Evolutionary conservation across 2,797 vertebrate genomes (phyloP).

Genomic region (Rhabdomys pumilio): DNA sequence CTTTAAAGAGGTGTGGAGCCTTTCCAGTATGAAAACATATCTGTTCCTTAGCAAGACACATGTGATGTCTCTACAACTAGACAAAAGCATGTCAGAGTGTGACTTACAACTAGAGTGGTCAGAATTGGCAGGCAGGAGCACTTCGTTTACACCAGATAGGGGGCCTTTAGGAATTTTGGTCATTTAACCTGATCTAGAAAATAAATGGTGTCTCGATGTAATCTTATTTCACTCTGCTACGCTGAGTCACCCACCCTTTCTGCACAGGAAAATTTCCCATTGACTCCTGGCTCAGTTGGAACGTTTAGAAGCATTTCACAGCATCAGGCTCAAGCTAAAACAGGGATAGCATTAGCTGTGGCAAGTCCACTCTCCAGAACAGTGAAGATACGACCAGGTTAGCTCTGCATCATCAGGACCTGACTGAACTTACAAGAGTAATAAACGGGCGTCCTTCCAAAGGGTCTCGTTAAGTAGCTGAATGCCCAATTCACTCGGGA

Average conservation of each 20-base stretch:
- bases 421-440: slow-evolving; percentile 85
- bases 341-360: slow-evolving; percentile 78
- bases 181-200: slow-evolving; percentile 81
- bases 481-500: slow-evolving; percentile 88
- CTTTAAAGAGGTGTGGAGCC: slow-evolving; percentile 57
- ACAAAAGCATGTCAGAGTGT: slow-evolving; percentile 76
- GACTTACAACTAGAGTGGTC: slow-evolving; percentile 74
- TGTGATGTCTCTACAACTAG: slow-evolving; percentile 38
- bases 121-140: slow-evolving; percentile 56
- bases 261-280: slow-evolving; percentile 61
- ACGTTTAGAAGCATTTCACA: slow-evolving; percentile 77
- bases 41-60: slow-evolving; percentile 79
- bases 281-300: slow-evolving; percentile 71
- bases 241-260: slow-evolving; percentile 57
- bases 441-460: slow-evolving; percentile 84
- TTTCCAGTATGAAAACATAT: slow-evolving; percentile 63
- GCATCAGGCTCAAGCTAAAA: slow-evolving; percentile 67
- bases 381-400: slow-evolving; percentile 75
- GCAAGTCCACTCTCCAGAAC: slow-evolving; percentile 75
- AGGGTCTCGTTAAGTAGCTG: slow-evolving; percentile 87
- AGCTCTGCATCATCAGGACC: slow-evolving; percentile 86
- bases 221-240: slow-evolving; percentile 60
- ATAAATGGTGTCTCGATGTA: slow-evolving; percentile 71
- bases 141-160: slow-evolving; percentile 71
- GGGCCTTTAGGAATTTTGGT: slow-evolving; percentile 69